A percentile compares a stretch with the other conserved stretches of the same genome.
Evolutionary conservation across 1,140 invertebrate genomes (phyloP).

Genomic region (Atta cephalotes): DNA sequence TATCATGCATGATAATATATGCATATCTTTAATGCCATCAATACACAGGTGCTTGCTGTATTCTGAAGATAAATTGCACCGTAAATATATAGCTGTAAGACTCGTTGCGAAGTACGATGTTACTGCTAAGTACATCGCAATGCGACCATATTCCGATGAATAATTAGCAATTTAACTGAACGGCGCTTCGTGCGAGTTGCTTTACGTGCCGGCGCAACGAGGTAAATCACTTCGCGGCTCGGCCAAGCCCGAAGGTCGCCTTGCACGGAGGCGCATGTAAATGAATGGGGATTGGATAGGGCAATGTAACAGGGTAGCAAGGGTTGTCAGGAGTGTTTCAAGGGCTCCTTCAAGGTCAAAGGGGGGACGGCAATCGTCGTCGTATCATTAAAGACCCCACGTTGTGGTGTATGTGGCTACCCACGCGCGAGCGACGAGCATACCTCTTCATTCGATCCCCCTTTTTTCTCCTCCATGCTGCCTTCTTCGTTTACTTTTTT

Average conservation of each 20-base stretch:
- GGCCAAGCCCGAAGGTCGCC: constrained; percentile 28
- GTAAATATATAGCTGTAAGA: not conserved
- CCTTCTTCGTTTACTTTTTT: not conserved
- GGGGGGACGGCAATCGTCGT: constrained; percentile 39
- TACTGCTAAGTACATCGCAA: not conserved
- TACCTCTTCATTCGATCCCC: not conserved
- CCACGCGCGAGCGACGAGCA: constrained; percentile 20
- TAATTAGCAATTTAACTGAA: constrained; percentile 47
- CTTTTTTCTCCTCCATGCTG: not conserved
- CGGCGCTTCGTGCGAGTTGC: not conserved
- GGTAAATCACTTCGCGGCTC: constrained; percentile 37
- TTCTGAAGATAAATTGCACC: not conserved
- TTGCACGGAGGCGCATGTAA: constrained; percentile 76
- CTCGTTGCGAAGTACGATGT: not conserved
- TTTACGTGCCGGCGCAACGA: constrained; percentile 23
- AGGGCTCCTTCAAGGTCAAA: constrained; percentile 77
- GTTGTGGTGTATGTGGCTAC: constrained; percentile 20
- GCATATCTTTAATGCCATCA: too few relatives aligned
- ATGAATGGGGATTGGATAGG: constrained; percentile 86
- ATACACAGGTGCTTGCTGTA: not conserved
- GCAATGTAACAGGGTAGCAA: constrained; percentile 84
- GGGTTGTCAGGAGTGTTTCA: constrained; percentile 77
- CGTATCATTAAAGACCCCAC: constrained; percentile 37
- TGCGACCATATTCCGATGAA: not conserved
- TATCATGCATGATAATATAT: not conserved